Conservation (phyloP, 2,888 invertebrate species). For the Chironomus riparius region DNA sequence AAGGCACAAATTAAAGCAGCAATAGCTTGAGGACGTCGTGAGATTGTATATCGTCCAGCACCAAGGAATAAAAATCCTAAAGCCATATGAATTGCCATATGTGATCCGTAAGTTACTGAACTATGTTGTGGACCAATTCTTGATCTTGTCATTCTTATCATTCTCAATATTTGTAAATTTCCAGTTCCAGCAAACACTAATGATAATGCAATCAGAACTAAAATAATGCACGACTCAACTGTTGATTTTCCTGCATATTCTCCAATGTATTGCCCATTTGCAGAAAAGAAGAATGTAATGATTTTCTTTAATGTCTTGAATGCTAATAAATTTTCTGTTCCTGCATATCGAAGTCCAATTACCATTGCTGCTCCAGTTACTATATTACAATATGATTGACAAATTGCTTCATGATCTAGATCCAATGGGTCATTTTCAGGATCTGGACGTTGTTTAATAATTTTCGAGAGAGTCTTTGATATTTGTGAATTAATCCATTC, state of each 20-base stretch:
- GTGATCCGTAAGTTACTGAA: constrained; percentile 77
- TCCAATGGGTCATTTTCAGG: constrained; percentile 46
- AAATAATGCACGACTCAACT: constrained; percentile 79
- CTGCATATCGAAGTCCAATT: constrained; percentile 87
- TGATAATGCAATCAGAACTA: constrained; percentile 68
- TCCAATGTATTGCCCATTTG: constrained; percentile 59
- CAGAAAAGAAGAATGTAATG: constrained; percentile 37
- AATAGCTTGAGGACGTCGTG: constrained; percentile 72
- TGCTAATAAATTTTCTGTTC: constrained; percentile 75
- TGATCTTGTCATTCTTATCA: constrained; percentile 75
- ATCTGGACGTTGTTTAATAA: constrained; percentile 66
- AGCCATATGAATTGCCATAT: constrained; percentile 93
- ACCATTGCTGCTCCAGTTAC: constrained; percentile 91
- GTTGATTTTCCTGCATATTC: constrained; percentile 86
- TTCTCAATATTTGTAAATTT: constrained; percentile 68
- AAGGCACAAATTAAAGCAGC: constrained; percentile 88
- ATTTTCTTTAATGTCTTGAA: constrained; percentile 55
- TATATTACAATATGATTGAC: constrained; percentile 95
- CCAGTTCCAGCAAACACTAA: constrained; percentile 96
- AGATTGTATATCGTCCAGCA: constrained; percentile 78
- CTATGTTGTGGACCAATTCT: constrained; percentile 64
- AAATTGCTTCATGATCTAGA: constrained; percentile 88
- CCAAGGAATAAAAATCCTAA: constrained; percentile 89
- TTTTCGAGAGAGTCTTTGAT: constrained; percentile 63
- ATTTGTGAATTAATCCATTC: constrained; percentile 81